These are phyloP conservation scores for Sciaenops ocellatus DNA, from an alignment of 2,797 vertebrate genomes.

Conservation along the genomic window DNA sequence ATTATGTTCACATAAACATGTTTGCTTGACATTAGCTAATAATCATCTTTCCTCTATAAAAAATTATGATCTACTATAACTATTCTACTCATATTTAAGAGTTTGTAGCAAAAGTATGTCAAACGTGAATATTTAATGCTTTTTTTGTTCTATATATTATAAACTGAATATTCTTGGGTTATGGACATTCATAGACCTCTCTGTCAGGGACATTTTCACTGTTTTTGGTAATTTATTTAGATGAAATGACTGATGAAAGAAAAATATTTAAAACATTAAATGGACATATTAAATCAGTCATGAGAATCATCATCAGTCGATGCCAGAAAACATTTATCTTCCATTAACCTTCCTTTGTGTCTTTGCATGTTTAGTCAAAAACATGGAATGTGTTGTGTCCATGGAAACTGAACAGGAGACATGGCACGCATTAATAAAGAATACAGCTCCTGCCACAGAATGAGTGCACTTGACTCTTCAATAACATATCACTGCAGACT, in stretches of 20 bases:
- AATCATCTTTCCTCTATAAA: no score
- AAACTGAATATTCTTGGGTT: no score
- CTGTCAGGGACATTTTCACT: no score
- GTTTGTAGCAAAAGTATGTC: no score
- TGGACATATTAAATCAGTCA: not conserved
- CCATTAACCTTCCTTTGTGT: constrained; percentile 12
- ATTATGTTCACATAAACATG: no score
- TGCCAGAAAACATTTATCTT: constrained; percentile 23
- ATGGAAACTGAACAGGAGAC: constrained; percentile 43
- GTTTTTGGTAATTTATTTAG: no score
- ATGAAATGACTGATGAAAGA: not conserved
- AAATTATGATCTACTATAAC: no score
- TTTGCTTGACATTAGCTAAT: no score
- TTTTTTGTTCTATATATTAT: no score
- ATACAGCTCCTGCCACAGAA: constrained; percentile 4
- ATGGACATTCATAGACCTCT: no score
- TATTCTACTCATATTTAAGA: no score
- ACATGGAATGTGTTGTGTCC: constrained; percentile 16
- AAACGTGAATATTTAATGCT: no score
- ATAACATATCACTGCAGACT: not conserved
- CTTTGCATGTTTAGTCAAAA: not conserved
- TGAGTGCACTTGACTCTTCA: not conserved
- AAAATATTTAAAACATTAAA: not conserved
- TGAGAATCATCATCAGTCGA: not conserved
- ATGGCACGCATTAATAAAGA: not conserved